phyloP scores from a whole-genome alignment of 2,113 vertebrate species.

The Benitochromis conjunctus region DNA sequence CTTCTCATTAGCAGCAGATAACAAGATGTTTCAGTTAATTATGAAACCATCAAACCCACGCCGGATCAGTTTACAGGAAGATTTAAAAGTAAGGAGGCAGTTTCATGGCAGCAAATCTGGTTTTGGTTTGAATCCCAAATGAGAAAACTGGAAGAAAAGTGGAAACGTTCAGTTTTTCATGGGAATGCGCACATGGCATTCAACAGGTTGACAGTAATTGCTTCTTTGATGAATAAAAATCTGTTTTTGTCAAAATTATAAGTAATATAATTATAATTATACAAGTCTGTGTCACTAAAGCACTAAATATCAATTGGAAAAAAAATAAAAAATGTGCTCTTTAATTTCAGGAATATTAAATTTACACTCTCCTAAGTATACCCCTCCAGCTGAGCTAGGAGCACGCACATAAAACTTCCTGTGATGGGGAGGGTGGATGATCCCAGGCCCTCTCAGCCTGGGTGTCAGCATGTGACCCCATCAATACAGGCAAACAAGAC shows the following conservation, averaged over 20 bases:
- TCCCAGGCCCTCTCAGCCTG: not conserved
- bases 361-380: not conserved
- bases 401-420: not conserved
- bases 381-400: not conserved
- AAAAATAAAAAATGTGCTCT: not conserved
- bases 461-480: conserved; percentile 37
- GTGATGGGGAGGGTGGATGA: not conserved
- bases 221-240: not conserved
- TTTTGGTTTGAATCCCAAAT: not conserved
- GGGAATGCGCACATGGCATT: not conserved
- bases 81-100: not conserved
- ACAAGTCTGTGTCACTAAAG: not conserved
- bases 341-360: not conserved
- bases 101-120: not conserved
- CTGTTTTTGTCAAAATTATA: not conserved
- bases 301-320: not conserved
- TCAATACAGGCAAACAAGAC: conserved; percentile 46
- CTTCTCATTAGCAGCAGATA: conserved; percentile 17
- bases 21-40: conserved; percentile 36
- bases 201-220: not conserved
- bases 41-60: not conserved
- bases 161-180: not conserved
- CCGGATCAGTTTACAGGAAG: not conserved
- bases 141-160: not conserved
- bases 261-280: not conserved